These are phyloP conservation scores for Sphenopsis melanotis DNA, from an alignment of 2,797 vertebrate species.

Conservation along the genomic window DNA sequence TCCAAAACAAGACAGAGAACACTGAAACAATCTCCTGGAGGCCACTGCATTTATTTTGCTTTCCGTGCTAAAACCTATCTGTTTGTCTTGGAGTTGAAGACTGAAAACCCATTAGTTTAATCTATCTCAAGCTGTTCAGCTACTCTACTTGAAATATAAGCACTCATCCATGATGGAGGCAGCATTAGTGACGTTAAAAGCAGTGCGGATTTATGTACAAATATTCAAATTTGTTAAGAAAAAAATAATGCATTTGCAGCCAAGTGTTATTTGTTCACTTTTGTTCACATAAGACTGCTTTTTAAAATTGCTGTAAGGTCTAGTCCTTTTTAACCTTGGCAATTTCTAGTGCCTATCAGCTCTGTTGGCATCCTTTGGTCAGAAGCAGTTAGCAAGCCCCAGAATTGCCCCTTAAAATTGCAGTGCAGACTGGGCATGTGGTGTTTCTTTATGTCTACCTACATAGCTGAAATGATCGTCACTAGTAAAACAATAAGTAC, in stretches of 20 bases:
- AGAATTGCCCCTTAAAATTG: neutral
- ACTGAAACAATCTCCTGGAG: neutral
- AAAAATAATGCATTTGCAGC: neutral
- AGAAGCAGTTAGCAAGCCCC: neutral
- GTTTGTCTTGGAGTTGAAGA: neutral
- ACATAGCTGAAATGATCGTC: neutral
- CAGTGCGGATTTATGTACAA: neutral
- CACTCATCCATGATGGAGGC: neutral
- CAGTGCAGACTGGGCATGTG: neutral
- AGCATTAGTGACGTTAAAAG: neutral
- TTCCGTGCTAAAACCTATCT: neutral
- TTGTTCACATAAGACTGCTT: neutral
- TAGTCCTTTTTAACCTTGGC: neutral
- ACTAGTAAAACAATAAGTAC: fast-evolving
- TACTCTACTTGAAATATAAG: neutral
- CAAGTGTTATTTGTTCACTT: neutral
- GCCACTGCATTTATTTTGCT: neutral
- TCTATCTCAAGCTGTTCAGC: neutral
- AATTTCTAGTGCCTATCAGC: neutral
- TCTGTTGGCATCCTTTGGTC: neutral
- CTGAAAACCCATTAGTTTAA: neutral
- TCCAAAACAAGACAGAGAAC: neutral
- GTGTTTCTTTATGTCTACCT: neutral
- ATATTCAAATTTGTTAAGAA: neutral
- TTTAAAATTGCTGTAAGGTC: neutral